These are phyloP conservation scores for Capreolus pygargus DNA, from an alignment of 2,113 vertebrate genomes.

Conservation along the genomic window DNA sequence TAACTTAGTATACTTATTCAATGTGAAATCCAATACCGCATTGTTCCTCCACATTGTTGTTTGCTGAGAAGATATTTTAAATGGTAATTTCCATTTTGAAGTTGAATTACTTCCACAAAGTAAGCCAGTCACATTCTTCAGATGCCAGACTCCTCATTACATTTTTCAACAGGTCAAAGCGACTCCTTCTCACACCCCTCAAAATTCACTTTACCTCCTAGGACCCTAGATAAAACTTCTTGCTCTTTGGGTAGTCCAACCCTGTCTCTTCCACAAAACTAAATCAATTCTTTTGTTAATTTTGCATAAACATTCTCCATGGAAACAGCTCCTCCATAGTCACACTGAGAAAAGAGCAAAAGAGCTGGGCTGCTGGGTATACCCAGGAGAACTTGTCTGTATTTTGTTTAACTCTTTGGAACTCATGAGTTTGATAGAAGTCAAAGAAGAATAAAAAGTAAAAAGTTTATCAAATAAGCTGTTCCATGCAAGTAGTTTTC, in stretches of 20 bases:
- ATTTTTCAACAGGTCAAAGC: not conserved
- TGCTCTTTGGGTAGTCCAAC: not conserved
- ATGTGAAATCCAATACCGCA: not conserved
- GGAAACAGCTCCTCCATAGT: constrained; percentile 41
- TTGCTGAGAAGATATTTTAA: constrained; percentile 33
- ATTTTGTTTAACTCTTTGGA: not conserved
- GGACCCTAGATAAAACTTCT: not conserved
- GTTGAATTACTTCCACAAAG: constrained; percentile 25
- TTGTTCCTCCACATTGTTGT: not conserved
- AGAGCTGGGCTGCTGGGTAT: not conserved
- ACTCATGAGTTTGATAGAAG: not conserved
- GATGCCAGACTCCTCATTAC: not conserved
- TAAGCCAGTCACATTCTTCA: not conserved
- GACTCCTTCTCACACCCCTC: not conserved
- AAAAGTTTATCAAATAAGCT: constrained; percentile 1
- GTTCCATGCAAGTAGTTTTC: not conserved
- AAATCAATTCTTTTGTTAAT: constrained; percentile 21
- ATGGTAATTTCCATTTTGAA: not conserved
- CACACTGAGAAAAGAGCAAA: constrained; percentile 41
- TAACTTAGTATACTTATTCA: not conserved
- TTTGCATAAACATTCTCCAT: constrained; percentile 40
- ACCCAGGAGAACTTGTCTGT: not conserved
- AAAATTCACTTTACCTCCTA: not conserved
- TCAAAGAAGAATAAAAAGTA: not conserved
- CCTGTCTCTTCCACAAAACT: constrained; percentile 12